phyloP scores from a whole-genome alignment of 2,888 invertebrate species.

The Lithosia quadra region DNA sequence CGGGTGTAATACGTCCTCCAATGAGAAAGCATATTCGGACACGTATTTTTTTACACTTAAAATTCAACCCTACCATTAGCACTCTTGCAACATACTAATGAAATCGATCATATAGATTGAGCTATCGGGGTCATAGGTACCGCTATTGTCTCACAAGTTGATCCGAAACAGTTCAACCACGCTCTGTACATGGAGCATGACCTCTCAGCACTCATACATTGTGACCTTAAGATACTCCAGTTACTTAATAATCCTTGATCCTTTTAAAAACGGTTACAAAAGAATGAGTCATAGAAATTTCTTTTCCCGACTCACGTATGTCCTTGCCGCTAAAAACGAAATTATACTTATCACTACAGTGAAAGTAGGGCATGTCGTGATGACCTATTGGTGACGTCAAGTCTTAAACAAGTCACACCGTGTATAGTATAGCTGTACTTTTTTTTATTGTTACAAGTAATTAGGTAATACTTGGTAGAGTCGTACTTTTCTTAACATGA shows the following conservation, averaged over 20 bases:
- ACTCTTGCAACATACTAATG: background rate
- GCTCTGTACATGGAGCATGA: background rate
- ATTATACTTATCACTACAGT: slow-evolving; percentile 23
- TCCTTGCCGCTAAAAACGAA: slow-evolving; percentile 15
- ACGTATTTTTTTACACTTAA: no score
- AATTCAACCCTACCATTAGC: no score
- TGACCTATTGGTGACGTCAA: slow-evolving; percentile 22
- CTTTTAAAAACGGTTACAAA: background rate
- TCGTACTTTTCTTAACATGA: background rate
- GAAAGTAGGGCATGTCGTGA: slow-evolving; percentile 23
- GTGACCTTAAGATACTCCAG: background rate
- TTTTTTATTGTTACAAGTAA: background rate
- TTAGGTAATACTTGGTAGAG: background rate
- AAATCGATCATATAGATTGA: background rate
- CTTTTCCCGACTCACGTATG: slow-evolving; percentile 4
- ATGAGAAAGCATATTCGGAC: no score
- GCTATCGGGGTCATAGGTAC: background rate
- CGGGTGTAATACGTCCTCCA: no score
- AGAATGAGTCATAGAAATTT: slow-evolving; percentile 6
- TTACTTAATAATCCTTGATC: background rate
- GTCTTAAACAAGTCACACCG: background rate
- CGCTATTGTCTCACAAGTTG: background rate
- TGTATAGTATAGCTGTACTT: background rate
- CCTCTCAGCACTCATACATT: background rate
- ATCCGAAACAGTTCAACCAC: background rate